Evolutionary conservation across 2,113 vertebrate genomes (phyloP).

Genomic region (Xerus inauris): DNA sequence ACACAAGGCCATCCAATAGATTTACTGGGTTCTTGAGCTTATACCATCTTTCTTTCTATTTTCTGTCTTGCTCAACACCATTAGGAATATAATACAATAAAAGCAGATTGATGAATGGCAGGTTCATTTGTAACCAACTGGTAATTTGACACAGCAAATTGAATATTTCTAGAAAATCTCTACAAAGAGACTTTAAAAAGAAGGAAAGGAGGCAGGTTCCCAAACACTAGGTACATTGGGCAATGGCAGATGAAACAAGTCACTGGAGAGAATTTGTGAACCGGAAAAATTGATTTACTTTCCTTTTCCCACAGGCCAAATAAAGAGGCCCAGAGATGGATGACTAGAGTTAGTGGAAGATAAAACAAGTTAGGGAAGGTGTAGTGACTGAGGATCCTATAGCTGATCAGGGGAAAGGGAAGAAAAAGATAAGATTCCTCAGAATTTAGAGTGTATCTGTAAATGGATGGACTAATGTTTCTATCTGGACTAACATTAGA

Average conservation of each 20-base stretch:
- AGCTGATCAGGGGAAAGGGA: background rate
- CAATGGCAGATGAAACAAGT: background rate
- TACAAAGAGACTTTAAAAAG: background rate
- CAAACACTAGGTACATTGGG: background rate
- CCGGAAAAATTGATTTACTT: background rate
- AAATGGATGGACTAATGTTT: background rate
- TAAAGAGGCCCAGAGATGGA: background rate
- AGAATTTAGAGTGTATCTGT: background rate
- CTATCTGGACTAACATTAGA: background rate
- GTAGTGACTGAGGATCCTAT: background rate
- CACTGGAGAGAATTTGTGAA: background rate
- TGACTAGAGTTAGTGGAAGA: background rate
- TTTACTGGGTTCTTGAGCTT: background rate
- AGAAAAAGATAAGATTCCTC: background rate
- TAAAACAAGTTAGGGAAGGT: background rate
- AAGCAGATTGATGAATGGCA: background rate
- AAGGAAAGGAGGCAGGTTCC: background rate
- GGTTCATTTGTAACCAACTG: background rate
- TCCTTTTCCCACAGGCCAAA: background rate
- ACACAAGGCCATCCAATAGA: background rate
- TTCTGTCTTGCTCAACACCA: background rate
- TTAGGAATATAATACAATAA: background rate
- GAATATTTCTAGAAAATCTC: background rate
- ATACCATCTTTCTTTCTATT: background rate
- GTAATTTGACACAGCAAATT: background rate